Evolutionary conservation across 2,888 invertebrate species (phyloP).

Genomic region (Galeopsomyia nigrocyanea): DNA sequence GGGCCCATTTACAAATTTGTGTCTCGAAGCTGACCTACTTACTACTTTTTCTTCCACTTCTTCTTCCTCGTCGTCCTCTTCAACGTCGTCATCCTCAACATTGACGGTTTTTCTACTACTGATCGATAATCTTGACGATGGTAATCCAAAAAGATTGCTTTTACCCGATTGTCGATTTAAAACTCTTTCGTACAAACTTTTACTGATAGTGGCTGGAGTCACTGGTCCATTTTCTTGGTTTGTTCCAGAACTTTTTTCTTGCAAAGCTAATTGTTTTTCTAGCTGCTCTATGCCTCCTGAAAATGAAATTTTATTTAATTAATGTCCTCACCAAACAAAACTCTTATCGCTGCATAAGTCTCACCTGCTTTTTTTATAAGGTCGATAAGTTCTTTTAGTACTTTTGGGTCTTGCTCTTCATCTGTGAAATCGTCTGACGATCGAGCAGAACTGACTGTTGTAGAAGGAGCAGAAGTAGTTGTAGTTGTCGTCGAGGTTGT

Average conservation of each 20-base stretch:
- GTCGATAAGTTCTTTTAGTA: slow-evolving; percentile 86
- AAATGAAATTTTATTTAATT: background rate
- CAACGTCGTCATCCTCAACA: slow-evolving; percentile 42
- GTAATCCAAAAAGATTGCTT: slow-evolving; percentile 48
- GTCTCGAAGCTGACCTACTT: slow-evolving; percentile 47
- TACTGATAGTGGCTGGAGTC: slow-evolving; percentile 79
- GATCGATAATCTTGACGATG: slow-evolving; percentile 42
- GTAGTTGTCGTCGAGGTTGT: slow-evolving; percentile 53
- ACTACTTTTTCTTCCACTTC: slow-evolving; percentile 28
- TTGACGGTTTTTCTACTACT: slow-evolving; percentile 65
- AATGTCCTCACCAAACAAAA: slow-evolving; percentile 38
- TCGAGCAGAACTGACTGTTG: slow-evolving; percentile 38
- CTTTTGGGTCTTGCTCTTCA: slow-evolving; percentile 80
- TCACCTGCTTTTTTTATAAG: slow-evolving; percentile 87
- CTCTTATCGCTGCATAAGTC: slow-evolving; percentile 44
- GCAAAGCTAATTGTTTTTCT: slow-evolving; percentile 80
- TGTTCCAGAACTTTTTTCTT: slow-evolving; percentile 67
- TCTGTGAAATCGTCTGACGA: slow-evolving; percentile 59
- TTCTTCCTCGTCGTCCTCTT: slow-evolving; percentile 36
- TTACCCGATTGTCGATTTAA: slow-evolving; percentile 68
- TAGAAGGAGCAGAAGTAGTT: slow-evolving; percentile 29
- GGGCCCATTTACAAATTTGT: slow-evolving; percentile 69
- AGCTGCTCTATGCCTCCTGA: slow-evolving; percentile 86
- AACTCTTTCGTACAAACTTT: slow-evolving; percentile 83
- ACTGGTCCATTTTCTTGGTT: slow-evolving; percentile 62